Evolutionary conservation across 2,113 vertebrate species (phyloP), one percentile per base, ranked within the genome.

Genomic region (Pionites leucogaster): DNA sequence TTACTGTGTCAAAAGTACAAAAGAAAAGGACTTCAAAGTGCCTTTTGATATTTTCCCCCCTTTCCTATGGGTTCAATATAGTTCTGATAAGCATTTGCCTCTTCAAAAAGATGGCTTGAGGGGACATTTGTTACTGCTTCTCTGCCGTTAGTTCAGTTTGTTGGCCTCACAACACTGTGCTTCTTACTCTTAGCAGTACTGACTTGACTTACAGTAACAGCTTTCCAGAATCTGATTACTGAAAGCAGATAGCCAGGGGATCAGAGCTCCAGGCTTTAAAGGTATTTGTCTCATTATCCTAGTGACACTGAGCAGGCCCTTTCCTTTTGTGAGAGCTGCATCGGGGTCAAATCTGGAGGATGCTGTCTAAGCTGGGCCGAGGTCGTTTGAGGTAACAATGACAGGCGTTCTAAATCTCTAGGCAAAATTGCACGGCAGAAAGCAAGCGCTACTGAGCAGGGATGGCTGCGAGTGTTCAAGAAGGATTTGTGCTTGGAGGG

Each of bases 161-260:
- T 76, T 74, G 49, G 77, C 55, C 77, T 74, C 47, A 24, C 83
- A 47, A 24, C 74, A 79, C 67, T 14, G 6, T 20, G 2, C 29
- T 78, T 35, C 90, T 95, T 83, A 29, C 65, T 80, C 89, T 24
- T 29, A 75, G 16, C 57, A 57, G 44, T 17, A 42, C 83, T 0
- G 0, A 64, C 91, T 41, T 77, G 69, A 93, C 64, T 92, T 95
- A 47, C 41, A 76, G 75, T 52, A 78, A 92, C 84, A 90, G 95
- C 79, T 96, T 93, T 87, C 76, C 80, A 88, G 92, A 96, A 97
- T 96, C 96, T 96, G 94, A 96, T 96, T 97, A 97, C 87, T 49
- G 74, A 82, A 97, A 96, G 96, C 77, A 97, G 95, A 95, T 96
- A 87, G 24, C 84, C 37, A 1, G 41, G 53, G 95, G 94, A 97